phyloP scores from a whole-genome alignment of 2,797 vertebrate species.

The Hyperoplus lanceolatus region DNA sequence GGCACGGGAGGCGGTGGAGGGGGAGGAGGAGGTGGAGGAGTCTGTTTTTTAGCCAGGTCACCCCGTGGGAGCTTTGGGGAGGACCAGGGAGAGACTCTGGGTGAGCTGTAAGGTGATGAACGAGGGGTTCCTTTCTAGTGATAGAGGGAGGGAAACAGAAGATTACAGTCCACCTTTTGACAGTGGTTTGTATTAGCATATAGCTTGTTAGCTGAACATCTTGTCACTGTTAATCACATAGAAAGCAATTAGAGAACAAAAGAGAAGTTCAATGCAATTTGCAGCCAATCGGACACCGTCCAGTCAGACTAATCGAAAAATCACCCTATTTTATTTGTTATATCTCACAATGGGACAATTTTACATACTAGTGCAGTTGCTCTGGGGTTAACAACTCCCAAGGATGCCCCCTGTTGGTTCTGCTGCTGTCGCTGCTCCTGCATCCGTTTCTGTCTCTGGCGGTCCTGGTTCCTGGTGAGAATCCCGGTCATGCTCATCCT shows the following conservation, averaged over 20 bases:
- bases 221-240: neutral
- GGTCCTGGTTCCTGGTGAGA: slow-evolving; percentile 96
- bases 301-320: neutral
- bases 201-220: neutral
- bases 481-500: slow-evolving; percentile 98
- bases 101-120: slow-evolving; percentile 90
- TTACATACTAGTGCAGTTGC: slow-evolving; percentile 83
- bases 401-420: slow-evolving; percentile 71
- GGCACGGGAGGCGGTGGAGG: slow-evolving; percentile 79
- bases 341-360: neutral
- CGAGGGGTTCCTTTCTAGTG: slow-evolving; percentile 86
- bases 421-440: slow-evolving; percentile 93
- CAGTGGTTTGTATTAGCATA: neutral
- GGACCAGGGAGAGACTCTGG: slow-evolving; percentile 92
- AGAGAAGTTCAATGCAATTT: neutral
- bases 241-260: neutral
- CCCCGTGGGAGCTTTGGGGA: slow-evolving; percentile 90
- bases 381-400: slow-evolving; percentile 84
- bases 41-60: slow-evolving; percentile 73
- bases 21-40: slow-evolving; percentile 78
- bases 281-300: neutral
- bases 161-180: neutral
- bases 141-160: neutral
- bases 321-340: neutral
- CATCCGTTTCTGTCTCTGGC: slow-evolving; percentile 93